Evolutionary conservation across 2,888 invertebrate genomes (phyloP).

Genomic region (Andrena camellia): DNA sequence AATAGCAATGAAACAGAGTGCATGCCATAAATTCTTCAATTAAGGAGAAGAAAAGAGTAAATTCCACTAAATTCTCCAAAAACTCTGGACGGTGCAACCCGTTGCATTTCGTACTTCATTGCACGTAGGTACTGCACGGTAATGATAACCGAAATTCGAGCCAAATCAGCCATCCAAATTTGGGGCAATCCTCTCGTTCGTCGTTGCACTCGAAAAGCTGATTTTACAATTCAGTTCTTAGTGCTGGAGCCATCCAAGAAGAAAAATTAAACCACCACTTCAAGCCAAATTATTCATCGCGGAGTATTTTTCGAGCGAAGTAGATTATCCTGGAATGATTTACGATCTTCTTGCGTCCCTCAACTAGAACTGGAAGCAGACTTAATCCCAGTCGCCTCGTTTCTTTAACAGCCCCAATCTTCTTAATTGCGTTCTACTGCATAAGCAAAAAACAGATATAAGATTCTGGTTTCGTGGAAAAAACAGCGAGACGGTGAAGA

Average conservation of each 20-base stretch:
- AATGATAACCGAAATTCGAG: no score
- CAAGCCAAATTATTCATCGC: background rate
- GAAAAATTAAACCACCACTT: background rate
- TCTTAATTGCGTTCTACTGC: slow-evolving; percentile 39
- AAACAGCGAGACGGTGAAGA: slow-evolving; percentile 3
- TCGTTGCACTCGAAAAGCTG: background rate
- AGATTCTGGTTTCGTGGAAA: background rate
- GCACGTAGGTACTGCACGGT: background rate
- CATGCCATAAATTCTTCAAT: slow-evolving; percentile 23
- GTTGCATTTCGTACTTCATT: no score
- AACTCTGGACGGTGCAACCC: background rate
- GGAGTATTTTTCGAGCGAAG: background rate
- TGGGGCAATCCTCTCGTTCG: no score
- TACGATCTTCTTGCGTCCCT: slow-evolving; percentile 13
- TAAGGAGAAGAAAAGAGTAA: background rate
- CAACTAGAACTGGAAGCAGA: background rate
- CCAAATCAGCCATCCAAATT: background rate
- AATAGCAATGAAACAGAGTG: slow-evolving; percentile 7
- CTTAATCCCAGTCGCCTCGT: background rate
- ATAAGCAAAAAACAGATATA: slow-evolving; percentile 38
- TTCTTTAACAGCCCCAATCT: slow-evolving; percentile 38
- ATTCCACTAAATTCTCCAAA: slow-evolving; percentile 4
- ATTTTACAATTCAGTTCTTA: background rate
- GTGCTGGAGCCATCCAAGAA: background rate
- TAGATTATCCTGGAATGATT: slow-evolving; percentile 26